Evolutionary conservation across 2,888 invertebrate genomes (phyloP).

Genomic region (Melanchra persicariae): DNA sequence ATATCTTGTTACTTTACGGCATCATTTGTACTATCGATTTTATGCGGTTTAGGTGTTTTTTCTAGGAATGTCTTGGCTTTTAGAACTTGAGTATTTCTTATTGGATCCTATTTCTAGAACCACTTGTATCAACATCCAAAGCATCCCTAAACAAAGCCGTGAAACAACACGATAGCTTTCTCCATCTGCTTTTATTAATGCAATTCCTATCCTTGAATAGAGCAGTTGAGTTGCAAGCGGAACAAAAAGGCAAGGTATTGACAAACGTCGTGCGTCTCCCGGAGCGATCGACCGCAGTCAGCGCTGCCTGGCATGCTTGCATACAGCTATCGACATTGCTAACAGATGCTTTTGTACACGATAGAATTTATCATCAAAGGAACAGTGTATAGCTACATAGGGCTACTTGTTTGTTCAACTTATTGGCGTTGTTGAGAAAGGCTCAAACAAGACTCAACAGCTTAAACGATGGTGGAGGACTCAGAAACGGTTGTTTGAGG

Average conservation of each 20-base stretch:
- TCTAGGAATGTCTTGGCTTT: background rate
- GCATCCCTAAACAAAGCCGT: slow-evolving; percentile 41
- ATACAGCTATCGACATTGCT: slow-evolving; percentile 36
- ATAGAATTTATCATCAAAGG: slow-evolving; percentile 42
- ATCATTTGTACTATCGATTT: slow-evolving; percentile 33
- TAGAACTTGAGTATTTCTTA: background rate
- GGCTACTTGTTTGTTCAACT: slow-evolving; percentile 9
- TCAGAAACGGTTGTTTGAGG: slow-evolving; percentile 1
- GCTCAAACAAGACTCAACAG: slow-evolving; percentile 17
- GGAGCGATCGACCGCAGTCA: slow-evolving; percentile 39
- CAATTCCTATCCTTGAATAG: slow-evolving; percentile 59
- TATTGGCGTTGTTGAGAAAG: slow-evolving; percentile 15
- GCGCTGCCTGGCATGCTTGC: slow-evolving; percentile 32
- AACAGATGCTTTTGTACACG: slow-evolving; percentile 43
- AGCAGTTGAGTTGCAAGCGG: slow-evolving; percentile 37
- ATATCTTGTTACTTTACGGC: slow-evolving; percentile 37
- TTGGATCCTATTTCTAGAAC: slow-evolving; percentile 19
- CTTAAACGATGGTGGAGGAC: slow-evolving; percentile 7
- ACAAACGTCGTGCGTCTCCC: slow-evolving; percentile 47
- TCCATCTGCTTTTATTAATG: slow-evolving; percentile 52
- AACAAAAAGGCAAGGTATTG: slow-evolving; percentile 53
- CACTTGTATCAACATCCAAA: background rate
- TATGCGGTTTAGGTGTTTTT: background rate
- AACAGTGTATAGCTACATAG: background rate
- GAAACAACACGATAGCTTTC: slow-evolving; percentile 7